Conservation (phyloP, 2,113 vertebrate species). For the Eudyptes chrysolophus region DNA sequence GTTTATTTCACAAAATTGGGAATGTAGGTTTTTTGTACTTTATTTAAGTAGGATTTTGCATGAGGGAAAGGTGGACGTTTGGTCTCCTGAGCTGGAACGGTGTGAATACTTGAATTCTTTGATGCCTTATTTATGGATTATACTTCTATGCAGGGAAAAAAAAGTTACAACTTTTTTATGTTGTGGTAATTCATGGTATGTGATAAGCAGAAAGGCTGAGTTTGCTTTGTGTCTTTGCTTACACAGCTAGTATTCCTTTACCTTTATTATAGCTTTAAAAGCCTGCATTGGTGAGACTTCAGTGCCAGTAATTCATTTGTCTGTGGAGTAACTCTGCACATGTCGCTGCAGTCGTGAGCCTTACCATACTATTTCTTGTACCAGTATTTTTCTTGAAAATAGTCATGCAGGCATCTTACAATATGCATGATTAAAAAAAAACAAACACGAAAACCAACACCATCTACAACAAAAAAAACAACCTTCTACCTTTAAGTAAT, state of each 20-base stretch:
- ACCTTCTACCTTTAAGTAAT: background rate
- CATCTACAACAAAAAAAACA: fast-evolving
- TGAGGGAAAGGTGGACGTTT: fast-evolving
- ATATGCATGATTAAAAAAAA: background rate
- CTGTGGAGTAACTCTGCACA: background rate
- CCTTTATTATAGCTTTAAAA: background rate
- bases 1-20: background rate
- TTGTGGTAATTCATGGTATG: background rate
- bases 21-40: fast-evolving
- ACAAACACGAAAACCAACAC: background rate
- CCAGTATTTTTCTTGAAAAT: background rate
- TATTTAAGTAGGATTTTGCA: background rate
- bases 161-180: background rate
- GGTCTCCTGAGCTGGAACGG: background rate
- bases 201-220: background rate
- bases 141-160: background rate
- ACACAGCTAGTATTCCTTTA: background rate
- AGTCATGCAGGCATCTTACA: background rate
- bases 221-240: background rate
- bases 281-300: background rate
- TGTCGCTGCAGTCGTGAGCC: background rate
- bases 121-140: background rate
- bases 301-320: background rate
- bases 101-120: background rate
- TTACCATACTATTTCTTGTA: background rate